Base-by-base conservation (phyloP, 2,113 vertebrate genomes). In the Octodon degus region DNA sequence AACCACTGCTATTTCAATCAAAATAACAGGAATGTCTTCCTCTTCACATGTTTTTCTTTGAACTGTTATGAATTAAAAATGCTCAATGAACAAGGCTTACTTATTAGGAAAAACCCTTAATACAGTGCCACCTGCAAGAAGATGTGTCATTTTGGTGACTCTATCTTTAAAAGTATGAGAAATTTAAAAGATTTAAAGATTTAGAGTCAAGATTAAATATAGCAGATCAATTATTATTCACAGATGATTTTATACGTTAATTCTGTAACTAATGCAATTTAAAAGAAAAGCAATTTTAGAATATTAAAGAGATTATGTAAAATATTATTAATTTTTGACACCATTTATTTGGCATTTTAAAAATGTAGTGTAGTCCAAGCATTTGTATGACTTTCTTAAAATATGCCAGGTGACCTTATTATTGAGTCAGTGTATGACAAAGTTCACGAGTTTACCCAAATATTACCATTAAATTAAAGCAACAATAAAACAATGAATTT, bases 371-470 rank as follows among this genome's bases (percentile, higher is more conserved):
- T 37, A 22, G 68, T n/a, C 74, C 85, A 7, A 11, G 1, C 3
- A 85, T 85, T 90, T 94, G 27, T 55, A 91, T 81, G 8, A 68
- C 60, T 95, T 94, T 92, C 24, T 72, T 43, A 8, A 65, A 90
- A 84, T 53, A 67, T 72, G 8, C 0, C 37, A 65, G 91, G 34
- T 88, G 7, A 77, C 0, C 2, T 90, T 37, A 55, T 27, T 87
- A 1, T 47, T 81, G 20, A 37, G 63, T 43, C 82, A 55, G 37
- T 43, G 47, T 55, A 63, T 74, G 80, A 74, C 5, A 88, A 34
- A 8, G 60, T 83, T 74, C 17, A 74, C 27, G 89, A 22, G 60
- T 89, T 20, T 72, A 47, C 43, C 16, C 94, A 86, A 82, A 77
- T 3, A 77, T 81, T 34, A 76, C 47, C 9, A 70, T 4, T 30